Evolutionary conservation across 2,888 invertebrate species (phyloP).

Genomic region (Nephrotoma flavescens): DNA sequence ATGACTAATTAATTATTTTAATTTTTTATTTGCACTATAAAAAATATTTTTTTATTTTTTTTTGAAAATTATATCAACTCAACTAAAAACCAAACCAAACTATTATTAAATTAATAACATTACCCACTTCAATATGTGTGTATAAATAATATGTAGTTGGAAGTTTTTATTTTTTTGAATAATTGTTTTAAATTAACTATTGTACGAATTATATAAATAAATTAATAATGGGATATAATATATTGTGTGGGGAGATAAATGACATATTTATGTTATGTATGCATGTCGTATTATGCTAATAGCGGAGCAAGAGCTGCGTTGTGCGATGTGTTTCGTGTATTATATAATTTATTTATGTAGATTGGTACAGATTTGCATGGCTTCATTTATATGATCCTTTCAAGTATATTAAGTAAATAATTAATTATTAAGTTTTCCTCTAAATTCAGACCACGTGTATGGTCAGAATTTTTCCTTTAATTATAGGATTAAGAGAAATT

Average conservation of each 20-base stretch:
- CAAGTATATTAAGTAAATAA: too few relatives aligned
- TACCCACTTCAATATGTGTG: not conserved
- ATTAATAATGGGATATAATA: not conserved
- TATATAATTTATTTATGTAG: not conserved
- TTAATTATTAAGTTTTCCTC: too few relatives aligned
- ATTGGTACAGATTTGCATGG: not conserved
- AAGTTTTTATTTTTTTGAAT: not conserved
- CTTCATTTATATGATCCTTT: not conserved
- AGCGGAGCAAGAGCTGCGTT: not conserved
- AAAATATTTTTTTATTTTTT: not conserved
- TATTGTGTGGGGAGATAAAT: not conserved
- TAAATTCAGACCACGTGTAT: too few relatives aligned
- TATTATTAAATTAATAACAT: not conserved
- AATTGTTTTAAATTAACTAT: not conserved
- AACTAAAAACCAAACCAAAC: not conserved
- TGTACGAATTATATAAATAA: not conserved
- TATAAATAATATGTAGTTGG: not conserved
- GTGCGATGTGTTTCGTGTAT: not conserved
- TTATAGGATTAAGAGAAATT: too few relatives aligned
- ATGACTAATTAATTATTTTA: not conserved
- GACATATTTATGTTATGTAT: not conserved
- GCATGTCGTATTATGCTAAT: not conserved
- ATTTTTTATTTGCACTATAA: not conserved
- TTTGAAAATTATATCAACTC: not conserved
- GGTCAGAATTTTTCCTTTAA: too few relatives aligned